Base-by-base conservation (phyloP, 1,140 invertebrate genomes). In the Ips nitidus region DNA sequence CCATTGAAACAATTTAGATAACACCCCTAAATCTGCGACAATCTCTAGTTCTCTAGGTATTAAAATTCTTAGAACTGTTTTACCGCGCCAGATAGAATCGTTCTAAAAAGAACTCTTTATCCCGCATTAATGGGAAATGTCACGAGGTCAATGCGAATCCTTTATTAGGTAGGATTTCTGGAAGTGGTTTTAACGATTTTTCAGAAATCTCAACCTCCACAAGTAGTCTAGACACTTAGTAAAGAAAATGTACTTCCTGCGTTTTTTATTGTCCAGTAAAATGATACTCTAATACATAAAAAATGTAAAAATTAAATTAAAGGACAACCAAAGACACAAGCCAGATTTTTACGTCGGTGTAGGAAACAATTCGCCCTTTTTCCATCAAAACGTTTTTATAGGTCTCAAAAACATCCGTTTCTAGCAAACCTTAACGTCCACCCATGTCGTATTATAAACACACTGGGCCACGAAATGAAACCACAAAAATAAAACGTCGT, bases 401-500 rank as follows among this genome's bases (percentile, higher is more conserved):
- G 3, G 4, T n/a, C 57, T 41, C 39, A 59, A 59, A 59, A 59
- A 59, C 57, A 59, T 59, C 42, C 57, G 57, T 59, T 59, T n/a
- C 38, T 3, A 42, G n/a, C 38, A 42, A 59, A 59, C 57, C 6
- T 22, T 41, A 56, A 40, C 57, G 57, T 59, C 57, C 57, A 59
- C 57, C 57, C 57, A 59, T 41, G 39, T 59, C 57, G 57, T 59
- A 59, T 59, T 59, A 59, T 41, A 59, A 59, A 59, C 57, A 59
- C 57, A 42, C 57, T 59, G 57, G 57, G 37, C 8, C 57, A 41
- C 57, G 39, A 41, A 59, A 59, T 59, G 57, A 59, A 59, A 59
- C 57, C 57, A 41, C 57, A 59, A 59, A 59, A 59, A 59, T 59
- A 59, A 59, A 59, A 42, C 57, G 57, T 59, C 57, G 42, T 59